Evolutionary conservation across 2,888 invertebrate species (phyloP).

Genomic region (Caenorhabditis parvicauda): DNA sequence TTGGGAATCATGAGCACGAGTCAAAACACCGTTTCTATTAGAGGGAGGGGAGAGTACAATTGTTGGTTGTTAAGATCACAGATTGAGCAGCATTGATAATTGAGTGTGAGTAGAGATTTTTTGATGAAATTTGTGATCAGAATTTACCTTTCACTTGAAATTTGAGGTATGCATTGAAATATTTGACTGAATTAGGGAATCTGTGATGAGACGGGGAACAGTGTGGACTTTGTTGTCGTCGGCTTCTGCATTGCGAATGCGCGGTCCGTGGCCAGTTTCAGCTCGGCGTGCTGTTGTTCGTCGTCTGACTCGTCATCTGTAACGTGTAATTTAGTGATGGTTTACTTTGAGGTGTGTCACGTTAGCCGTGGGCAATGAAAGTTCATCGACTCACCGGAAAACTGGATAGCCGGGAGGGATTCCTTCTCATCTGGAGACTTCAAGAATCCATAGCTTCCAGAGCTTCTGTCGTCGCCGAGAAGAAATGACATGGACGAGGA

Average conservation of each 20-base stretch:
- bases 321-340: no score
- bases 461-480: constrained; percentile 15
- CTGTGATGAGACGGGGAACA: constrained; percentile 8
- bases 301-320: constrained; percentile 22
- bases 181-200: constrained; percentile 9
- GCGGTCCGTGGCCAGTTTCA: constrained; percentile 20
- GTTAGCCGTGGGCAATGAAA: no score
- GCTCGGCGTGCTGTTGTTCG: constrained; percentile 13
- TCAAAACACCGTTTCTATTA: no score
- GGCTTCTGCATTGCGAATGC: constrained; percentile 5
- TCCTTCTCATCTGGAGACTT: constrained; percentile 17
- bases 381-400: constrained; percentile 32
- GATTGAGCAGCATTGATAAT: constrained; percentile 6
- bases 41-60: no score
- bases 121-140: no score
- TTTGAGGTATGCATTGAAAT: constrained; percentile 20
- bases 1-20: no score
- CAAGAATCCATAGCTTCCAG: constrained; percentile 11
- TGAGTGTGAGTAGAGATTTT: no score
- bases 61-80: no score
- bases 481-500: constrained; percentile 11
- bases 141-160: no score
- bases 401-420: constrained; percentile 26
- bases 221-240: constrained; percentile 7
- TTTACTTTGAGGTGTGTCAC: no score